Conservation (phyloP, 2,888 invertebrate genomes). For the Agrotis puta region DNA sequence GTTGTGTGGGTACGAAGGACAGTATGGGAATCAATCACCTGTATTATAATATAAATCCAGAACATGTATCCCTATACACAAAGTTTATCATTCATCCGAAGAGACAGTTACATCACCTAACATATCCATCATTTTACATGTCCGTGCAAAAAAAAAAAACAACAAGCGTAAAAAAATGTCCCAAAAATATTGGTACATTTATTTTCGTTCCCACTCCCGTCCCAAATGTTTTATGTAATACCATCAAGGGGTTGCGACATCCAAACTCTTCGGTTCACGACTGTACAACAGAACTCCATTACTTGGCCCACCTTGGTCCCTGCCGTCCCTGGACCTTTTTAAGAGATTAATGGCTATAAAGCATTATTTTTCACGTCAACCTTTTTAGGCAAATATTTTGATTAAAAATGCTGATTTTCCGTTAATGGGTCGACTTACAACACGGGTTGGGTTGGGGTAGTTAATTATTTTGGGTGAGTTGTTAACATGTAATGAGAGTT, state of each 20-base stretch:
- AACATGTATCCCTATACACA: background rate
- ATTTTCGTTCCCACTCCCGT: constrained; percentile 63
- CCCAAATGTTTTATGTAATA: constrained; percentile 72
- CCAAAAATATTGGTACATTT: constrained; percentile 53
- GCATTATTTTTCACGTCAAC: constrained; percentile 73
- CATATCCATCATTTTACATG: constrained; percentile 15
- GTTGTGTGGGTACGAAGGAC: too few species aligned
- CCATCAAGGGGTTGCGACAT: constrained; percentile 78
- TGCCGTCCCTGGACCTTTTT: constrained; percentile 71
- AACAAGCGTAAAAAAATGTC: constrained; percentile 15
- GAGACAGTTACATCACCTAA: background rate
- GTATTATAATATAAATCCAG: background rate
- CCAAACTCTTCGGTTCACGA: constrained; percentile 74
- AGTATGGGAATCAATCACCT: background rate
- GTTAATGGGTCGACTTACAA: constrained; percentile 36
- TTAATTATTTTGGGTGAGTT: constrained; percentile 29
- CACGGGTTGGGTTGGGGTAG: constrained; percentile 24
- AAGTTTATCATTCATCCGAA: background rate
- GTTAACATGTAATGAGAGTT: background rate
- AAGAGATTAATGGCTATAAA: constrained; percentile 78
- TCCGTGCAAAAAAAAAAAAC: constrained; percentile 9
- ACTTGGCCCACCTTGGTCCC: constrained; percentile 76
- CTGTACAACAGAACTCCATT: constrained; percentile 88
- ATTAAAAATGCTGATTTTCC: constrained; percentile 56
- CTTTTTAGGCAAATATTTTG: constrained; percentile 64